Conservation (phyloP, 2,797 vertebrate species). For the Sebastes steindachneri region DNA sequence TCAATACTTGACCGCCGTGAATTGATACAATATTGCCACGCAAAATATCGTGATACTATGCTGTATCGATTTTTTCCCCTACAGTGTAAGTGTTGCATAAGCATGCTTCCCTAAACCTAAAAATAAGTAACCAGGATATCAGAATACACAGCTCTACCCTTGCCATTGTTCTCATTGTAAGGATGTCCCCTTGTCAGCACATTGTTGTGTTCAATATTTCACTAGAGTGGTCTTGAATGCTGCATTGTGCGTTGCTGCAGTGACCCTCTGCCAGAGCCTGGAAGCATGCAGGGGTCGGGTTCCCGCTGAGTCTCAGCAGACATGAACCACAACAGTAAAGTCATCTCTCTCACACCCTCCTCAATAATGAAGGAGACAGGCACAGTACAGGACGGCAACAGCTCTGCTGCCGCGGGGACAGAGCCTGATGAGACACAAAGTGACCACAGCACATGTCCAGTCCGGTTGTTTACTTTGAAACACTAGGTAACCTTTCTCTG, state of each 20-base stretch:
- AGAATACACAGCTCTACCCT: constrained; percentile 29
- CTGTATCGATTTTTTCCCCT: neutral
- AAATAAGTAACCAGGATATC: constrained; percentile 38
- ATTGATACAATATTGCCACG: too few relatives aligned
- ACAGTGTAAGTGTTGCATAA: constrained; percentile 27
- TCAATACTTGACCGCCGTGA: too few relatives aligned
- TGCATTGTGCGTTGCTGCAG: constrained; percentile 33
- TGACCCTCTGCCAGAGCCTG: constrained; percentile 41
- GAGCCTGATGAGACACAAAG: constrained; percentile 1
- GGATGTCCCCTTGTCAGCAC: constrained; percentile 46
- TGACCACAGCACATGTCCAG: neutral
- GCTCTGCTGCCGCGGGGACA: constrained; percentile 7
- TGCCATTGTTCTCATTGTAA: constrained; percentile 29
- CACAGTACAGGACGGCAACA: constrained; percentile 31
- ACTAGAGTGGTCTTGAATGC: constrained; percentile 46
- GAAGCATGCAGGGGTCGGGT: constrained; percentile 49
- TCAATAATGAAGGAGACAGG: constrained; percentile 66
- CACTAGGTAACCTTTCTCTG: constrained; percentile 11
- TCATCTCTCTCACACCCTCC: constrained; percentile 44
- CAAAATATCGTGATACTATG: too few relatives aligned
- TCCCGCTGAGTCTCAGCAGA: constrained; percentile 60
- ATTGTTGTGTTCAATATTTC: constrained; percentile 58
- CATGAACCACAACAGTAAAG: constrained; percentile 38
- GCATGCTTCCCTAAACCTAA: constrained; percentile 24
- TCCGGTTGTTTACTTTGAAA: constrained; percentile 19